Evolutionary conservation across 2,888 invertebrate species (phyloP).

Genomic region (Heliconius sara): DNA sequence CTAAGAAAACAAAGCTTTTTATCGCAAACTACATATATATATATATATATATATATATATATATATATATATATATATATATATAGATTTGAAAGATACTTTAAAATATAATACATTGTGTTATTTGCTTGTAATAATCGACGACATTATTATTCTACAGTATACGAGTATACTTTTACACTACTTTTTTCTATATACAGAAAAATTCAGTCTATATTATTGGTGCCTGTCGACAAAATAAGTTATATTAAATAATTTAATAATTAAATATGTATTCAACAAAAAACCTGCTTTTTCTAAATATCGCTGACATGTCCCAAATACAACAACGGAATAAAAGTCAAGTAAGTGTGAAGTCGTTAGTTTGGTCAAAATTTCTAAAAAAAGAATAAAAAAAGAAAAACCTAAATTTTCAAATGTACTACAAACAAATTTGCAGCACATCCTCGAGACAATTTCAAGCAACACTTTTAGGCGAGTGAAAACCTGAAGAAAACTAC

Average conservation of each 20-base stretch:
- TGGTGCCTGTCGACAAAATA: too few relatives aligned
- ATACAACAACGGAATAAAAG: background rate
- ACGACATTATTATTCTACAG: background rate
- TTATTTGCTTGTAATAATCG: background rate
- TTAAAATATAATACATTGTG: background rate
- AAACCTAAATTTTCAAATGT: conserved; percentile 28
- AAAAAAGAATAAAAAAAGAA: conserved; percentile 3
- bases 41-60: background rate
- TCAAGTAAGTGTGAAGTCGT: background rate
- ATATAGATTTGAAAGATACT: conserved; percentile 2
- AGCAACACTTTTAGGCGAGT: conserved; percentile 42
- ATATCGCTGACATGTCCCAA: background rate
- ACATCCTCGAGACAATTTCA: conserved; percentile 43
- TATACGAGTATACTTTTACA: background rate
- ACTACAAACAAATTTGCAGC: conserved; percentile 36
- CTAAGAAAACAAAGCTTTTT: conserved; percentile 7
- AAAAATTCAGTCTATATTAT: too few relatives aligned
- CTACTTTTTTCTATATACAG: too few relatives aligned
- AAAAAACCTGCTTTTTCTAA: too few relatives aligned
- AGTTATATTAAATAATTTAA: background rate
- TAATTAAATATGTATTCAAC: background rate
- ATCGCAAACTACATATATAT: background rate
- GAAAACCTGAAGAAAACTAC: conserved; percentile 35
- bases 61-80: background rate
- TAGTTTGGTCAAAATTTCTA: background rate